phyloP scores from a whole-genome alignment of 2,888 invertebrate species.

The Laspeyria flexula region DNA sequence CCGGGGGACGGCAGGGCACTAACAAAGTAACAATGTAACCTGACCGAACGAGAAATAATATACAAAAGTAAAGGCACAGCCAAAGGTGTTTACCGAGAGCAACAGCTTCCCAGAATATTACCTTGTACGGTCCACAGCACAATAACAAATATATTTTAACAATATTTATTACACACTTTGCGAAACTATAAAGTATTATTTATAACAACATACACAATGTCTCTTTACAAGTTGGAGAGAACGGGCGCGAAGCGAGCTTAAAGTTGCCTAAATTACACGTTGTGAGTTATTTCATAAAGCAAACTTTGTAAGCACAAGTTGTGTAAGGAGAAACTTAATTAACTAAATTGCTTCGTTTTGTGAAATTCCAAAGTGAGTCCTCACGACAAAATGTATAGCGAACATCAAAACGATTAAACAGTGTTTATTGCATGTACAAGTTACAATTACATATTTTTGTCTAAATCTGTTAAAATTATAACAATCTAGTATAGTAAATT shows the following conservation, averaged over 20 bases:
- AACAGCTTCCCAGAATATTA: slow-evolving; percentile 23
- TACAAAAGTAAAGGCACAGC: background rate
- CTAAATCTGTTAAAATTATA: too few species aligned
- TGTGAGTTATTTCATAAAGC: too few species aligned
- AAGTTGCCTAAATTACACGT: slow-evolving; percentile 1
- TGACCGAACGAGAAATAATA: slow-evolving; percentile 24
- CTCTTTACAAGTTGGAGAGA: background rate
- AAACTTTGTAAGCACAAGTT: too few species aligned
- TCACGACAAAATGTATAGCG: too few species aligned
- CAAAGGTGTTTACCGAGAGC: slow-evolving; percentile 32
- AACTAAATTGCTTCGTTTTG: too few species aligned
- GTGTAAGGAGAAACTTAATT: too few species aligned
- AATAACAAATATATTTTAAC: background rate
- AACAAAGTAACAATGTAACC: slow-evolving; percentile 38
- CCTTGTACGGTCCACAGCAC: background rate
- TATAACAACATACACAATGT: slow-evolving; percentile 1
- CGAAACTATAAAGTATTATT: slow-evolving; percentile 7
- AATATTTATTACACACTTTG: slow-evolving; percentile 5
- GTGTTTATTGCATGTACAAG: too few species aligned
- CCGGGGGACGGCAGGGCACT: background rate
- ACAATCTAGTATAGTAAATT: background rate
- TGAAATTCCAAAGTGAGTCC: too few species aligned
- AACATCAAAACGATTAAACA: too few species aligned
- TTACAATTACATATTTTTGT: too few species aligned
- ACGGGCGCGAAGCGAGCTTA: background rate